These are phyloP conservation scores for Graptemys geographica DNA, from an alignment of 2,797 vertebrate genomes.

Conservation along the genomic window DNA sequence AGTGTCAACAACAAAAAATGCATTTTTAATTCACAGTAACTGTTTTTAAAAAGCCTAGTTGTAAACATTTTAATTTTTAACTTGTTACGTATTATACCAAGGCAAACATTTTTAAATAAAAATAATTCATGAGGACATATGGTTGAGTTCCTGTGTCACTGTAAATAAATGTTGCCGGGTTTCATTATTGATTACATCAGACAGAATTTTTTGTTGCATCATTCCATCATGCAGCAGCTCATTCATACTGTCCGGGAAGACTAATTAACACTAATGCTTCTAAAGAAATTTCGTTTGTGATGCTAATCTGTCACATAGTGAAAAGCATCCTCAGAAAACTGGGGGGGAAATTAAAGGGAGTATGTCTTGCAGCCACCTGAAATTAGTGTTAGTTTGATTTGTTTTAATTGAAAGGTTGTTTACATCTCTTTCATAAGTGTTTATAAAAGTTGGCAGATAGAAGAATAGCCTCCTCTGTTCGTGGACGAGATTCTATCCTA, in stretches of 20 bases:
- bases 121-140: background rate
- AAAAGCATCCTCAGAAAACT: slow-evolving; percentile 37
- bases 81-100: background rate
- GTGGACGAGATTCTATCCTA: slow-evolving; percentile 57
- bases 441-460: slow-evolving; percentile 48
- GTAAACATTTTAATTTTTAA: background rate
- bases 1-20: background rate
- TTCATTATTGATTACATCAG: slow-evolving; percentile 3
- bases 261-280: slow-evolving; percentile 60
- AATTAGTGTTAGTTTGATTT: slow-evolving; percentile 51
- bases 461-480: slow-evolving; percentile 37
- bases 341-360: slow-evolving; percentile 2
- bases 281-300: slow-evolving; percentile 48
- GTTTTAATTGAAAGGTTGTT: slow-evolving; percentile 51
- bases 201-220: slow-evolving; percentile 3
- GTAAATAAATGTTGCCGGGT: background rate
- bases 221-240: slow-evolving; percentile 44
- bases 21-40: slow-evolving; percentile 20
- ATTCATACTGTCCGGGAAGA: slow-evolving; percentile 41
- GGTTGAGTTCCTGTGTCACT: background rate
- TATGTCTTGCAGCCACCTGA: slow-evolving; percentile 36
- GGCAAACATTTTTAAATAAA: background rate
- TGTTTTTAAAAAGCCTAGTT: background rate
- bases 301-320: slow-evolving; percentile 41
- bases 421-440: slow-evolving; percentile 45